Percentiles rank a stretch among this genome's conserved stretches.
Conservation (phyloP, 2,113 vertebrate genomes). For the Falco punctatus region DNA sequence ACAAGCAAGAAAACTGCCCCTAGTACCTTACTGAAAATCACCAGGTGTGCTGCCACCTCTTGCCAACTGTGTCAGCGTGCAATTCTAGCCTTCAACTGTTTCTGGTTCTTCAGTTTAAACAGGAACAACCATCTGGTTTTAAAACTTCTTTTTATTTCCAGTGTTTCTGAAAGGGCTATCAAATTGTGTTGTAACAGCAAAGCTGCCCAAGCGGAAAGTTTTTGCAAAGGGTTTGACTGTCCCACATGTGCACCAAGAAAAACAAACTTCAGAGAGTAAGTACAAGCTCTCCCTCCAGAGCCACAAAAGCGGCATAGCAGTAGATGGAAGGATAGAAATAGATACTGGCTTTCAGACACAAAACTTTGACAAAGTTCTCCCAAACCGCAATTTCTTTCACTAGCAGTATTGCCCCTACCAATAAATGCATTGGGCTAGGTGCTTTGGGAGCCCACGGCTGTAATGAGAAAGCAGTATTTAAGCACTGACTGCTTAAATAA, state of each 20-base stretch:
- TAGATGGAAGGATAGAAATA: not conserved
- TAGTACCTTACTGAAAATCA: not conserved
- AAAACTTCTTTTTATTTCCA: not conserved
- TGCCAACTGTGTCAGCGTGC: not conserved
- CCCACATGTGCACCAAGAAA: accelerated
- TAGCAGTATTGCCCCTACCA: not conserved
- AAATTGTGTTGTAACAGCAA: not conserved
- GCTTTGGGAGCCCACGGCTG: not conserved
- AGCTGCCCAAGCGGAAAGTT: not conserved
- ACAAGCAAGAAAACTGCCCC: not conserved
- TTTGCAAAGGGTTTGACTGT: not conserved
- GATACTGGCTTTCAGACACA: not conserved
- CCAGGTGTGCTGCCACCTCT: not conserved
- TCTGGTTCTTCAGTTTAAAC: not conserved
- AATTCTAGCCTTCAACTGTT: not conserved
- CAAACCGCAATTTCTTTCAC: not conserved
- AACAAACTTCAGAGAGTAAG: not conserved
- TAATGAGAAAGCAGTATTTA: not conserved
- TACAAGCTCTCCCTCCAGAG: not conserved
- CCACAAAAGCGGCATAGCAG: not conserved
- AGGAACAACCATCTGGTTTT: not conserved
- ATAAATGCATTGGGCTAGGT: not conserved
- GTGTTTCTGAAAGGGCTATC: not conserved
- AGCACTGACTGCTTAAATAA: too few species aligned
- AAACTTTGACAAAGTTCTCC: not conserved